Percentiles rank a stretch among this genome's conserved stretches.
These are phyloP conservation scores for Paralichthys olivaceus DNA, from an alignment of 2,113 vertebrate species.

Conservation along the genomic window DNA sequence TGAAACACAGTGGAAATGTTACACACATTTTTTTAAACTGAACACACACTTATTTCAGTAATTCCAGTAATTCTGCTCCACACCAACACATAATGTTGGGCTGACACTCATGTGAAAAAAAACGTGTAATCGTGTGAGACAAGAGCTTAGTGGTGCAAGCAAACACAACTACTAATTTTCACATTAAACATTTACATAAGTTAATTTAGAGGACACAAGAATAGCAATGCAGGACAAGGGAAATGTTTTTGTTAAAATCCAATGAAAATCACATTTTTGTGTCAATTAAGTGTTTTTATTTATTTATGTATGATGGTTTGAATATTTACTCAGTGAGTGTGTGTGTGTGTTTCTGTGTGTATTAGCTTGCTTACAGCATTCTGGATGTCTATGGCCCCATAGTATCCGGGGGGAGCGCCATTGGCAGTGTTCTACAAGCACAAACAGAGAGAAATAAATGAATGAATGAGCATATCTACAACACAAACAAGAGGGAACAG, in stretches of 20 bases:
- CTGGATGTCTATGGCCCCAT: constrained; percentile 79
- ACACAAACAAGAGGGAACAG: constrained; percentile 46
- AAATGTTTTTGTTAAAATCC: background rate
- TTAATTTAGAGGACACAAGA: background rate
- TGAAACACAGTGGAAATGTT: background rate
- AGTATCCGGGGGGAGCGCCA: constrained; percentile 71
- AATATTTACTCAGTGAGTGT: background rate
- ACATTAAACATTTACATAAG: background rate
- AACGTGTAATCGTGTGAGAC: background rate
- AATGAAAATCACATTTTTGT: background rate
- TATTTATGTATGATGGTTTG: background rate
- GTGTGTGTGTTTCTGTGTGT: background rate
- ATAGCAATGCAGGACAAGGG: background rate
- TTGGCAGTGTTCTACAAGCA: constrained; percentile 77
- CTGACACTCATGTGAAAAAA: background rate
- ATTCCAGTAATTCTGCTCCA: background rate
- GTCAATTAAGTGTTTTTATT: background rate
- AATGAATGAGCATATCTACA: constrained; percentile 55
- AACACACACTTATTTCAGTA: background rate
- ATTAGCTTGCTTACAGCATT: constrained; percentile 71
- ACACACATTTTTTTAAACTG: background rate
- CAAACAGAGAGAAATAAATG: constrained; percentile 48
- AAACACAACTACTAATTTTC: background rate
- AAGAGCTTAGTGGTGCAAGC: background rate
- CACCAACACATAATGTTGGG: background rate